Conservation (phyloP, 1,140 invertebrate species). For the Trachelipus rathkii region DNA sequence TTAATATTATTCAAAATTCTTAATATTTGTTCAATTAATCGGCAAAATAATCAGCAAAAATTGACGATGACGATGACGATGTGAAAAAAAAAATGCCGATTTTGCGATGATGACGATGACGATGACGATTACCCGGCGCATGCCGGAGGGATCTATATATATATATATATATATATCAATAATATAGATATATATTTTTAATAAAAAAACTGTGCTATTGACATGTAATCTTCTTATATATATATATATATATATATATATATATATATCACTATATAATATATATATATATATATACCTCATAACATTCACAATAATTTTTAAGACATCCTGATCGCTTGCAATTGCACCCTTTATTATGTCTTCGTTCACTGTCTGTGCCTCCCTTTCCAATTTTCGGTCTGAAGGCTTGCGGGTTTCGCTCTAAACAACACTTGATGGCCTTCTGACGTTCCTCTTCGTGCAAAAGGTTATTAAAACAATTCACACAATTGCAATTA, state of each 20-base stretch:
- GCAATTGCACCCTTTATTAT: slow-evolving; percentile 99
- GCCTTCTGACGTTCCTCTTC: slow-evolving; percentile 90
- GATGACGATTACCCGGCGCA: too few relatives aligned
- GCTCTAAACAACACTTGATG: slow-evolving; percentile 63
- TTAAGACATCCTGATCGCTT: slow-evolving; percentile 97
- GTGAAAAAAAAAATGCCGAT: too few relatives aligned
- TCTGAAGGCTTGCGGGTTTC: slow-evolving; percentile 80
- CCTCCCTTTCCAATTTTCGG: slow-evolving; percentile 88
- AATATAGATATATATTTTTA: too few relatives aligned
- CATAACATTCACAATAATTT: slow-evolving; percentile 99
- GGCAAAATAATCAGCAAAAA: too few relatives aligned
- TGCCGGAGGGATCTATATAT: neutral
- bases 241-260: slow-evolving; percentile 10
- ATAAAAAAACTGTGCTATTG: slow-evolving; percentile 20
- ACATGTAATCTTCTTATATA: too few relatives aligned
- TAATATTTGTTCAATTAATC: too few relatives aligned
- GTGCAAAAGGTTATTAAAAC: slow-evolving; percentile 93
- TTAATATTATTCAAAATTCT: too few relatives aligned
- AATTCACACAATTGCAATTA: slow-evolving; percentile 97
- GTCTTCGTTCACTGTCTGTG: slow-evolving; percentile 63
- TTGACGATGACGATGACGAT: too few relatives aligned
- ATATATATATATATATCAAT: too few relatives aligned
- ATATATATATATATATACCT: too few relatives aligned
- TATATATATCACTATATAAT: too few relatives aligned
- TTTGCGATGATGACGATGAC: too few relatives aligned